A percentile compares a stretch with the other conserved stretches of the same genome.
phyloP scores from a whole-genome alignment of 2,113 vertebrate genomes.

The Capreolus pygargus region DNA sequence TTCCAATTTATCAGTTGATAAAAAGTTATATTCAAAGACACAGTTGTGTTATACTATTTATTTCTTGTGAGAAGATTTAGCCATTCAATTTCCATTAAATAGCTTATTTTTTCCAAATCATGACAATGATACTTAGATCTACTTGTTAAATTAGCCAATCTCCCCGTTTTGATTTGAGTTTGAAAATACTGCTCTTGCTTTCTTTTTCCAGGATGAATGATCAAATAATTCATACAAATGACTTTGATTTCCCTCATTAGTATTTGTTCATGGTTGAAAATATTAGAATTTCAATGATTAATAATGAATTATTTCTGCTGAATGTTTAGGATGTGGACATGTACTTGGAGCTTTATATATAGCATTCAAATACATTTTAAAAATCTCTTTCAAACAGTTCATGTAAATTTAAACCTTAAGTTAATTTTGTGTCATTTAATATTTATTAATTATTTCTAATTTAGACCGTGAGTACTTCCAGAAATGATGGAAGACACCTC shows the following conservation, averaged over 20 bases:
- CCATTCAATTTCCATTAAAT: neutral
- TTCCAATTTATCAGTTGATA: slow-evolving; percentile 13
- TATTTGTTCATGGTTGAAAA: neutral
- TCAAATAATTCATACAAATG: neutral
- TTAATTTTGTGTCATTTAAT: neutral
- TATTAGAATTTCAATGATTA: neutral
- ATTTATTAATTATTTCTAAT: slow-evolving; percentile 23
- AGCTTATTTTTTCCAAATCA: slow-evolving; percentile 24
- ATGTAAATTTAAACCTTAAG: neutral
- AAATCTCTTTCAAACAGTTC: neutral
- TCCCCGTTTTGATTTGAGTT: slow-evolving; percentile 1
- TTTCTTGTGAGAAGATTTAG: neutral
- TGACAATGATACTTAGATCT: neutral
- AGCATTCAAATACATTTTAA: neutral
- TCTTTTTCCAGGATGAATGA: neutral
- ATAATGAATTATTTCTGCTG: neutral
- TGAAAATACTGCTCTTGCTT: slow-evolving; percentile 21
- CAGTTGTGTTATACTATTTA: neutral
- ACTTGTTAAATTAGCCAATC: neutral
- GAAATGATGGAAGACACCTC: neutral
- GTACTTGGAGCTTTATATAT: neutral
- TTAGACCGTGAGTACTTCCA: neutral
- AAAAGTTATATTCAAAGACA: slow-evolving; percentile 1
- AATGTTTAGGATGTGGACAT: neutral
- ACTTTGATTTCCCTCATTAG: neutral